These are phyloP conservation scores for Protonemura montana DNA, from an alignment of 2,888 invertebrate species.

Conservation along the genomic window DNA sequence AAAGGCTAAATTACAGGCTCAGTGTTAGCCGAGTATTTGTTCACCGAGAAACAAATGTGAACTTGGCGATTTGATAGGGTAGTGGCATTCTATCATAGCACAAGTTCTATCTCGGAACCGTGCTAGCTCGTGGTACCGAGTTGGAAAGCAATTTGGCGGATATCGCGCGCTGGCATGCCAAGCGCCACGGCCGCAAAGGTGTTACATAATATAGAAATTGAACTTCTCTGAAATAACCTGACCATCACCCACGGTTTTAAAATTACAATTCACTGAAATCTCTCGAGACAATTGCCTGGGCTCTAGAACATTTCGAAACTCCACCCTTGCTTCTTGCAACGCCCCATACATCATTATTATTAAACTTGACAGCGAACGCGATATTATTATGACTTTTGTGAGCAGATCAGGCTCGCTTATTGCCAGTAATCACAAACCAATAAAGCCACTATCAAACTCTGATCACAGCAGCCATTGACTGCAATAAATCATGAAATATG, in stretches of 20 bases:
- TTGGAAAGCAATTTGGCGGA: not conserved
- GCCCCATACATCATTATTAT: constrained; percentile 7
- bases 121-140: not conserved
- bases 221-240: constrained; percentile 7
- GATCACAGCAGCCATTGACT: not conserved
- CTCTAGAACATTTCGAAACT: not conserved
- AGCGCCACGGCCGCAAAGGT: not conserved
- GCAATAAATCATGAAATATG: not conserved
- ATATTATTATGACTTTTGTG: not conserved
- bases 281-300: constrained; percentile 24
- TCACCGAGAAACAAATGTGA: not conserved
- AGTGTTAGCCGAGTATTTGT: not conserved
- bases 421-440: constrained; percentile 32
- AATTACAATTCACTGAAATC: not conserved
- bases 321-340: not conserved
- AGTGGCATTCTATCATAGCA: too few species aligned
- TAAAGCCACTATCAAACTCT: constrained; percentile 18
- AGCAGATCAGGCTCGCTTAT: constrained; percentile 14
- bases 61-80: not conserved
- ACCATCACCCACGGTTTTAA: not conserved
- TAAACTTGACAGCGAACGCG: not conserved
- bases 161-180: not conserved
- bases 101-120: not conserved
- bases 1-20: not conserved
- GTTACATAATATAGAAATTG: constrained; percentile 4